Evolutionary conservation across 2,113 vertebrate species (phyloP), one percentile per base, ranked within the genome.

Genomic region (Pterophyllum scalare): DNA sequence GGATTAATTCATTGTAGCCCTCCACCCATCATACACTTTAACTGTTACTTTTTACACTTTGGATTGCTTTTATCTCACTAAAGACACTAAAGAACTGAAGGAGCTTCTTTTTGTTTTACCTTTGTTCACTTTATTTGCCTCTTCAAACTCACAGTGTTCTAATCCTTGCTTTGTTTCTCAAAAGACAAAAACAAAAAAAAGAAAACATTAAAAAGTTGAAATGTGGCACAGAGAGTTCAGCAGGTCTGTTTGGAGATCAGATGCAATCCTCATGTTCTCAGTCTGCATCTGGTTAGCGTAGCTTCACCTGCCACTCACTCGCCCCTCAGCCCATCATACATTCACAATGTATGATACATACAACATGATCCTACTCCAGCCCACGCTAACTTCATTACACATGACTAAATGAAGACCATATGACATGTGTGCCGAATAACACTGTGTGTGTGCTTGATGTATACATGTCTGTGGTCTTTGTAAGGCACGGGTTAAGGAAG

Each of bases 341-440:
- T 70, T 57, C 60, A 38, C 67, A 52, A 70, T 1, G 10, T 52
- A 80, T 38, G 74, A 72, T 61, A 28, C 75, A 70, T 1, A 61
- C 58, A 19, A 90, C 78, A 61, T 58, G 83, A 76, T 59, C 24
- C 82, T 7, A 62, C 70, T 80, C 40, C 1, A 28, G 80, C 80
- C 70, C 3, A 3, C 9, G 76, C 59, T 92, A 93, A 93, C 89
- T 91, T 92, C 85, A 88, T 92, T 94, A 93, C 80, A 74, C 83
- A 17, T 20, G 62, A 52, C 85, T 61, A 57, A 91, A 93, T 22
- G 59, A 89, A 82, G 91, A 91, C 88, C 93, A 93, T 90, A 94
- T 93, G 93, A 91, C 26, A 54, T 82, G 75, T 62, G 57, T 79
- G 75, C 80, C 79, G 78, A 57, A 54, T 59, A 57, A 49, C 52